phyloP scores from a whole-genome alignment of 2,797 vertebrate genomes.

The Anolis apletophallus region DNA sequence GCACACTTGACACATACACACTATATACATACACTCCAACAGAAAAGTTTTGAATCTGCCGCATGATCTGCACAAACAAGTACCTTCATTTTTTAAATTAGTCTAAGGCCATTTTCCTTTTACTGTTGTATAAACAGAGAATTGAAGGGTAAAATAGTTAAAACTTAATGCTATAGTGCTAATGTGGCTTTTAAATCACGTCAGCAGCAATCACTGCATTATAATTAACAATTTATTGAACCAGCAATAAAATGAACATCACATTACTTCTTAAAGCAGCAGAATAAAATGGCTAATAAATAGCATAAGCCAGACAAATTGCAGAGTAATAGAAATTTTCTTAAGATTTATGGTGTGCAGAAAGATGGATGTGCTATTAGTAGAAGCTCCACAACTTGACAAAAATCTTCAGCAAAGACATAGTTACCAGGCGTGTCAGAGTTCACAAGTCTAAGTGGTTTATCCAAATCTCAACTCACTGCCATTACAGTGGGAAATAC shows the following conservation, averaged over 20 bases:
- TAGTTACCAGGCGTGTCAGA: constrained; percentile 84
- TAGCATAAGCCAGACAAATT: constrained; percentile 89
- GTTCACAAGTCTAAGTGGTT: constrained; percentile 85
- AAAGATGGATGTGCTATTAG: constrained; percentile 90
- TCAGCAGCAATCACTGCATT: constrained; percentile 89
- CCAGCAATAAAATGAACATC: constrained; percentile 91
- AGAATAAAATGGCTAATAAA: constrained; percentile 89
- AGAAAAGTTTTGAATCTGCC: constrained; percentile 72
- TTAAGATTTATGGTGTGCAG: constrained; percentile 86
- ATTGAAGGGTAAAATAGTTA: constrained; percentile 88
- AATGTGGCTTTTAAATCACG: constrained; percentile 90
- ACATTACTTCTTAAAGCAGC: constrained; percentile 89
- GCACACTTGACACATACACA: background rate
- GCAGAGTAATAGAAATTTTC: constrained; percentile 90
- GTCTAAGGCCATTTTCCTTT: constrained; percentile 82
- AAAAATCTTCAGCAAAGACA: constrained; percentile 85
- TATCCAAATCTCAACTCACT: constrained; percentile 82
- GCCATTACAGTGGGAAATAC: constrained; percentile 82
- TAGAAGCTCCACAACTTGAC: constrained; percentile 83
- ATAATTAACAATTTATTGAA: constrained; percentile 92
- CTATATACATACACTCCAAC: background rate
- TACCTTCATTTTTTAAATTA: constrained; percentile 83
- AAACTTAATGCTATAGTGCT: constrained; percentile 89
- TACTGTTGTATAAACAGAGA: constrained; percentile 88
- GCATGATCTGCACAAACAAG: constrained; percentile 80